Evolutionary conservation across 2,113 vertebrate species (phyloP).

Genomic region (Macrotus californicus): DNA sequence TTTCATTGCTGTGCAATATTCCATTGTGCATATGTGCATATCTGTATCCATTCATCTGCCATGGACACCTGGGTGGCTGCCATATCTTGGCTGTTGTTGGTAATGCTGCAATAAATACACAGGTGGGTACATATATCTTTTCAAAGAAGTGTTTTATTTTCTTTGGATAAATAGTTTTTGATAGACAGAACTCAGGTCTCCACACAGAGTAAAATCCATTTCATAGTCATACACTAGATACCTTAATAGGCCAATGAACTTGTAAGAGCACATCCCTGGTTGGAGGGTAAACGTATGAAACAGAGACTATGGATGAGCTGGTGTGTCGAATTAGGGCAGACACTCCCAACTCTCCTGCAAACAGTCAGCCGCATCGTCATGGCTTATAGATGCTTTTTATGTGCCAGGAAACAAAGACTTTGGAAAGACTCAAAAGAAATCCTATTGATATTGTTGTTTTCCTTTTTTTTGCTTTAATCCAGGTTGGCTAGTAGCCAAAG

Average conservation of each 20-base stretch:
- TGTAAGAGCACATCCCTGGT: not conserved
- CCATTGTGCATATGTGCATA: not conserved
- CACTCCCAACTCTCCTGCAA: not conserved
- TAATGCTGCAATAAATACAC: not conserved
- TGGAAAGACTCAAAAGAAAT: not conserved
- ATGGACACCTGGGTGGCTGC: not conserved
- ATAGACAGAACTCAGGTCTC: not conserved
- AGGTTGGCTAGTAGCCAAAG: not conserved
- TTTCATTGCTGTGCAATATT: not conserved
- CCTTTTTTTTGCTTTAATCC: not conserved
- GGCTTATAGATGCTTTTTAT: not conserved
- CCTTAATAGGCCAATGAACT: not conserved
- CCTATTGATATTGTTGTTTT: not conserved
- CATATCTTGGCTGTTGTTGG: not conserved
- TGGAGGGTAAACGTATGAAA: not conserved
- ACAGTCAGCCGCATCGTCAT: not conserved
- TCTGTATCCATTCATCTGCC: not conserved
- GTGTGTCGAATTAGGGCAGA: not conserved
- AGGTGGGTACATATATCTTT: not conserved
- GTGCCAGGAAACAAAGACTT: not conserved
- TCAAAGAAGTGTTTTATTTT: not conserved
- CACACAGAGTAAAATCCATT: not conserved
- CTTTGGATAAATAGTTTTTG: not conserved
- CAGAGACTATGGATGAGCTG: not conserved
- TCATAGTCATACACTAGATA: not conserved